These are phyloP conservation scores for Portunus trituberculatus DNA, from an alignment of 1,140 invertebrate species.

Conservation along the genomic window DNA sequence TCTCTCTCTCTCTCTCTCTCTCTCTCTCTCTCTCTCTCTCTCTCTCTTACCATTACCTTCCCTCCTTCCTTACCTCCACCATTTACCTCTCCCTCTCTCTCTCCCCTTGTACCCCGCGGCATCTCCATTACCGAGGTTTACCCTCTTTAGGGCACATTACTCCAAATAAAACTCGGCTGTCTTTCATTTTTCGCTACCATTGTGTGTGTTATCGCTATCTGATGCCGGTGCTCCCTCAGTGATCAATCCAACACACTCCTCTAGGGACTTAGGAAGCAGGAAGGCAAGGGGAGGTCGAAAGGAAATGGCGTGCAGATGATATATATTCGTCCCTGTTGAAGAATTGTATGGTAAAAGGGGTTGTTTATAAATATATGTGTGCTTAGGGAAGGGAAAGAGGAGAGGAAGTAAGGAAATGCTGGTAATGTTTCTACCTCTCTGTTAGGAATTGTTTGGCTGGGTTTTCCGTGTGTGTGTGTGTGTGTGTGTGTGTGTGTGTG, in stretches of 20 bases:
- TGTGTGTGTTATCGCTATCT: background rate
- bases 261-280: background rate
- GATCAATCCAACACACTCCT: background rate
- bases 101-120: background rate
- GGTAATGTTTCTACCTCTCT: too few species aligned
- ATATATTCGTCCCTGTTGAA: too few species aligned
- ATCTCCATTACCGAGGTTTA: background rate
- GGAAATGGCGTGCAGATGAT: background rate
- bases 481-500: constrained; percentile 49
- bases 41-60: background rate
- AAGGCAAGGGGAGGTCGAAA: background rate
- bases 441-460: too few species aligned
- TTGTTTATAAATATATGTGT: background rate
- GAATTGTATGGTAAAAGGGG: background rate
- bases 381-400: background rate
- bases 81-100: background rate
- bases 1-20: background rate
- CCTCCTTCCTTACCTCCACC: background rate
- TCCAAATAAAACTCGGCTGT: background rate
- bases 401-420: background rate
- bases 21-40: background rate
- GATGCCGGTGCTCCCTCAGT: background rate
- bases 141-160: background rate
- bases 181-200: background rate
- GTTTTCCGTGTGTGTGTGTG: constrained; percentile 38